Evolutionary conservation across 2,797 vertebrate species (phyloP).

Genomic region (Apodemus agrarius): DNA sequence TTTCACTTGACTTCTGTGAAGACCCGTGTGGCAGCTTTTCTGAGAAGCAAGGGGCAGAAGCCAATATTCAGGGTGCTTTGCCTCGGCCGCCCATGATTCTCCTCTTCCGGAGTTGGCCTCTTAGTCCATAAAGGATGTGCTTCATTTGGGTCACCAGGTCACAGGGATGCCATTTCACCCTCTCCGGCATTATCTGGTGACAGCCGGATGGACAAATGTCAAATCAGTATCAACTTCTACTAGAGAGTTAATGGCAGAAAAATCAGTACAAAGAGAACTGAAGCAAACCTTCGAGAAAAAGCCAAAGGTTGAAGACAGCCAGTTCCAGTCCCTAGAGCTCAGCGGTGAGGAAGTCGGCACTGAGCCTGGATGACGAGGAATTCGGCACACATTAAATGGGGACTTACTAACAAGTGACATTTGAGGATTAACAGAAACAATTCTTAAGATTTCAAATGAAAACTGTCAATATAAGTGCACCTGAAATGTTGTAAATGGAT

Average conservation of each 20-base stretch:
- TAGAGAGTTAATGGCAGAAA: neutral
- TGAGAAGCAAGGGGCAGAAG: neutral
- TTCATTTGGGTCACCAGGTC: neutral
- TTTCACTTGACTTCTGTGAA: neutral
- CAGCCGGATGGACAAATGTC: too few relatives aligned
- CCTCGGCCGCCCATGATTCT: neutral
- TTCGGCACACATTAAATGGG: too few relatives aligned
- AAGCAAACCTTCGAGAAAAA: neutral
- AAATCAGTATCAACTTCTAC: neutral
- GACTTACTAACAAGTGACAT: neutral
- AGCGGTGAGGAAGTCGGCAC: neutral
- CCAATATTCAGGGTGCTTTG: neutral
- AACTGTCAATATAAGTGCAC: too few relatives aligned
- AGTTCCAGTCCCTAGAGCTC: neutral
- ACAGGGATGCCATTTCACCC: neutral
- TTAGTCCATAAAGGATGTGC: neutral
- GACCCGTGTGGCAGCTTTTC: too few relatives aligned
- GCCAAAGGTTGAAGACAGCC: neutral
- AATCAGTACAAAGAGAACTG: neutral
- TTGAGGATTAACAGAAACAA: neutral
- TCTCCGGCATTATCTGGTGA: neutral
- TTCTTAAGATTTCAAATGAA: neutral
- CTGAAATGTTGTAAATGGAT: neutral
- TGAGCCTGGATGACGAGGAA: neutral
- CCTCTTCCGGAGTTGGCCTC: neutral